Conservation (phyloP, 1,140 invertebrate genomes). For the Drosophila ogumai region DNA sequence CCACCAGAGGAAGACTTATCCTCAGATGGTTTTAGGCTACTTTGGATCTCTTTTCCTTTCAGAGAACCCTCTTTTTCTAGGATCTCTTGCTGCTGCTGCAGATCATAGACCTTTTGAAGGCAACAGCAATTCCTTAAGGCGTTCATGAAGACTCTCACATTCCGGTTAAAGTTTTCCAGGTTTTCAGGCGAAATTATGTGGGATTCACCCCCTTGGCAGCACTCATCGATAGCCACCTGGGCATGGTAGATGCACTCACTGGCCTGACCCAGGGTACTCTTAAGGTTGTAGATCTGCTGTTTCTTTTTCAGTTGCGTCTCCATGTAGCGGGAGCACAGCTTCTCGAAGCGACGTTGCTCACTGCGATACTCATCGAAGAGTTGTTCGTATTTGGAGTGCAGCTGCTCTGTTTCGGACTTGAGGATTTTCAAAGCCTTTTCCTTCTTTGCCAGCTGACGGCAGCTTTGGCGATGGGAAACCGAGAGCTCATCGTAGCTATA, state of each 20-base stretch:
- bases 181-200: not conserved
- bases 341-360: constrained; percentile 58
- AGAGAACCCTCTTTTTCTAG: not conserved
- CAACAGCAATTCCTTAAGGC: constrained; percentile 59
- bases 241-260: constrained; percentile 68
- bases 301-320: constrained; percentile 62
- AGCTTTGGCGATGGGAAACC: constrained; percentile 63
- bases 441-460: constrained; percentile 66
- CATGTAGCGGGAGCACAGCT: constrained; percentile 53
- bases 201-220: not conserved
- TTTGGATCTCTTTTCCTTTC: not conserved
- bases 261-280: constrained; percentile 59
- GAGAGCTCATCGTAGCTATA: constrained; percentile 71
- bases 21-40: not conserved
- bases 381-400: constrained; percentile 67
- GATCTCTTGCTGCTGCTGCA: constrained; percentile 45
- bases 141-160: constrained; percentile 53
- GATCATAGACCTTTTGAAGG: constrained; percentile 31
- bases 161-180: constrained; percentile 44
- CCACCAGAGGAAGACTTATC: constrained; percentile 10
- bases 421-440: constrained; percentile 58
- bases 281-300: constrained; percentile 57
- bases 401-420: constrained; percentile 60
- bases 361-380: constrained; percentile 57
- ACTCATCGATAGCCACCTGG: constrained; percentile 53